These are phyloP conservation scores for Todiramphus saurophagus DNA, from an alignment of 2,113 vertebrate species.

Conservation along the genomic window DNA sequence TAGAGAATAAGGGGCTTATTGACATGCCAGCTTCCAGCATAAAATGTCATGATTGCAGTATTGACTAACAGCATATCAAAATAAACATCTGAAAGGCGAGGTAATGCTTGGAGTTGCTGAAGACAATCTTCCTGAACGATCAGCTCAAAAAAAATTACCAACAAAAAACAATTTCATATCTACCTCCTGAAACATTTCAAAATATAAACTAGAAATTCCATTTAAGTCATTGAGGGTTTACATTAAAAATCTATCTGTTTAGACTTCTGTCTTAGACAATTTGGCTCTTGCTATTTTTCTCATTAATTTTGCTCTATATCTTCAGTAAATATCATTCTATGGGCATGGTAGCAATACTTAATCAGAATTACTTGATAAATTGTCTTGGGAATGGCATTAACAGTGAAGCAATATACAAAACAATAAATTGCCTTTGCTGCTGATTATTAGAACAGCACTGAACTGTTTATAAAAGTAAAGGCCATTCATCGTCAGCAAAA, in stretches of 20 bases:
- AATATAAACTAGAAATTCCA: neutral
- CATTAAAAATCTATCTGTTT: neutral
- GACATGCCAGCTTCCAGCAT: slow-evolving; percentile 27
- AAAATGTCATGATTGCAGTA: slow-evolving; percentile 62
- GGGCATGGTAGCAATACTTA: neutral
- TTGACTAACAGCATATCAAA: slow-evolving; percentile 55
- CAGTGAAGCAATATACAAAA: neutral
- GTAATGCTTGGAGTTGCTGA: neutral
- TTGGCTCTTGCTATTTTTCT: slow-evolving; percentile 8
- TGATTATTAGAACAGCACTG: neutral
- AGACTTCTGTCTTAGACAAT: neutral
- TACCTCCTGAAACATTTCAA: neutral
- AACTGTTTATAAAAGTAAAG: neutral
- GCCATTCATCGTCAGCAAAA: neutral
- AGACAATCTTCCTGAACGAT: slow-evolving; percentile 4
- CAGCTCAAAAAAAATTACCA: neutral
- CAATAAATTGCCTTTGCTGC: neutral
- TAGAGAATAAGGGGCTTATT: slow-evolving; percentile 56
- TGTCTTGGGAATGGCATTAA: neutral
- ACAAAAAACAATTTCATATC: neutral
- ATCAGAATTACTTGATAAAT: slow-evolving; percentile 7
- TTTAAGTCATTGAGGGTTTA: neutral
- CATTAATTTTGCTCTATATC: neutral
- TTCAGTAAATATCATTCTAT: neutral
- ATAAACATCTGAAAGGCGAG: slow-evolving; percentile 38